Base-by-base conservation (phyloP, 2,113 vertebrate genomes). In the Chauna torquata region DNA sequence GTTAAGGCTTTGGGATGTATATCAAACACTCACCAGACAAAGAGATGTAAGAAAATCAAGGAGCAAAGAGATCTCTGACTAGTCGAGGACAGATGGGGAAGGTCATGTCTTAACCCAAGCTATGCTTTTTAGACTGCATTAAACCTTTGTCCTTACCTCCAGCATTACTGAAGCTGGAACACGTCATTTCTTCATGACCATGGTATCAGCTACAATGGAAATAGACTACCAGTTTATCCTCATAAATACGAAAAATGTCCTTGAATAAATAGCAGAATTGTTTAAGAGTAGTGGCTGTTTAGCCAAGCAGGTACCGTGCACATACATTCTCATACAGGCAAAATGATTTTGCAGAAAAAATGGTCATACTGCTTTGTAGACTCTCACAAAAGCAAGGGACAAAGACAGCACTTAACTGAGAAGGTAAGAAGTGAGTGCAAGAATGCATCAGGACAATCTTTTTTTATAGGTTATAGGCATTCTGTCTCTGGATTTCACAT, bases 291-390 rank as follows among this genome's bases (percentile, higher is more conserved):
- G 0, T 9, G 24, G 65, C 28, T 82, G 32, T 86, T 30, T 2
- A 0, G 25, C 57, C 65, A 36, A 59, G 62, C 11, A 66, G 75
- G 13, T 78, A 8, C 38, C 55, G 9, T 38, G 18, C 50, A 47
- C 38, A 12, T 50, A 42, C 5, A 4, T 74, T 58, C 49, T 80
- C 5, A 3, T 49, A 49, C 8, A 66, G 40, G 16, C 18, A 64
- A 85, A 87, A 32, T 5, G 3, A 25, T 74, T 74, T 74, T 75
- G 55, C 58, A 61, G 47, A 14, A 66, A 66, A 55, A 55, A 59
- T 24, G 19, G 6, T 57, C 36, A 4, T n/a, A 23, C 19, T 3
- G 8, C 70, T 70, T 66, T 1, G 1, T 32, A 36, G 1, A 1
- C 17, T 36, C 27, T 65, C 2, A 2, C 58, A 68, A 47, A 62